These are phyloP conservation scores for Pammene fasciana DNA, from an alignment of 2,888 invertebrate species.

Conservation along the genomic window DNA sequence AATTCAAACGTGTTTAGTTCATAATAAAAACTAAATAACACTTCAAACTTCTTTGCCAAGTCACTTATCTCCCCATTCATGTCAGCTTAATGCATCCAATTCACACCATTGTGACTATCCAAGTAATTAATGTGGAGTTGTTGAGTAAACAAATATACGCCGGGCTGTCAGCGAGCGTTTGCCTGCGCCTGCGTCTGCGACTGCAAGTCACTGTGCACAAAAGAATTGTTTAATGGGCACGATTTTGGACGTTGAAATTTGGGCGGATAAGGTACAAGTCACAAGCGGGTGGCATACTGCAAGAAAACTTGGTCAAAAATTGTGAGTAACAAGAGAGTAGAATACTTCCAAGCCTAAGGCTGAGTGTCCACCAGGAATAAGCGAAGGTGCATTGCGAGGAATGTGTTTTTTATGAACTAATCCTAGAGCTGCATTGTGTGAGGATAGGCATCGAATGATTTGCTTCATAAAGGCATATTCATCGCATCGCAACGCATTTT, in stretches of 20 bases:
- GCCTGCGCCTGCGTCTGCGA: constrained; percentile 24
- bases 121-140: constrained; percentile 36
- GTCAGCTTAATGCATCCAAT: constrained; percentile 23
- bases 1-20: neutral
- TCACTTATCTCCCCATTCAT: constrained; percentile 28
- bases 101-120: constrained; percentile 24
- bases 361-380: no score
- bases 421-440: no score
- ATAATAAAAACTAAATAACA: neutral
- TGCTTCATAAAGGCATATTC: no score
- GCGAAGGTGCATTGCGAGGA: no score
- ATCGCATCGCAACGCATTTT: no score
- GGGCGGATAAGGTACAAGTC: constrained; percentile 45
- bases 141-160: constrained; percentile 45
- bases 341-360: no score
- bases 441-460: no score
- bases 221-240: constrained; percentile 60
- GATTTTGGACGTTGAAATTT: constrained; percentile 53
- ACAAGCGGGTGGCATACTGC: constrained; percentile 38
- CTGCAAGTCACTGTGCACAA: constrained; percentile 67
- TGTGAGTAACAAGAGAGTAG: no score
- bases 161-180: constrained; percentile 50
- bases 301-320: neutral
- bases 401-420: no score
- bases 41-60: constrained; percentile 9